Evolutionary conservation across 2,113 vertebrate species (phyloP).

Genomic region (Bos javanicus): DNA sequence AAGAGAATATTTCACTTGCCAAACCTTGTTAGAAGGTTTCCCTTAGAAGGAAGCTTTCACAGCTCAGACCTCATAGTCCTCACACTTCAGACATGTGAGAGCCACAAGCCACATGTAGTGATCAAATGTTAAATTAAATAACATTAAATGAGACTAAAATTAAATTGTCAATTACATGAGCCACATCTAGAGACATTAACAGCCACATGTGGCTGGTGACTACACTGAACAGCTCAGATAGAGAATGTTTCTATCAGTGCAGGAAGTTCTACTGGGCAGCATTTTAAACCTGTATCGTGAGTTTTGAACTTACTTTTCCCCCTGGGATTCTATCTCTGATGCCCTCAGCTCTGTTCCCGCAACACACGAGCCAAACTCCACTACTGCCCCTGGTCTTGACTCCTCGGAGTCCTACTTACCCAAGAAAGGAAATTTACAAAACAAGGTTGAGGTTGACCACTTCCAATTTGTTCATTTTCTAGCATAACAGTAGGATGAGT

Average conservation of each 20-base stretch:
- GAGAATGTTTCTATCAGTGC: background rate
- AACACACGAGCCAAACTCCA: background rate
- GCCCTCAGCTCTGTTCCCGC: background rate
- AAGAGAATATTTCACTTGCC: background rate
- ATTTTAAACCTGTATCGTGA: background rate
- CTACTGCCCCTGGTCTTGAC: background rate
- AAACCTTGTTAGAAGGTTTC: background rate
- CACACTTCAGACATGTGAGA: background rate
- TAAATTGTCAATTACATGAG: background rate
- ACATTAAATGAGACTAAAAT: background rate
- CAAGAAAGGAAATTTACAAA: background rate
- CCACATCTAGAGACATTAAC: background rate
- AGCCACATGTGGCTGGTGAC: background rate
- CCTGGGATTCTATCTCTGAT: background rate
- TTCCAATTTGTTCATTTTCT: background rate
- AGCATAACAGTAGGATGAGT: background rate
- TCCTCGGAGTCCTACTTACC: background rate
- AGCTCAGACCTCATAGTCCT: background rate
- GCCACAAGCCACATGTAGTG: background rate
- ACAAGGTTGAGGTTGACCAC: background rate
- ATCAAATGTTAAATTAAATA: background rate
- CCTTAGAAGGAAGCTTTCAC: background rate
- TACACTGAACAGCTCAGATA: background rate
- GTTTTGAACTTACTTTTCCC: background rate
- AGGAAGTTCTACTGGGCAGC: background rate